Percentiles rank a stretch among this genome's conserved stretches.
phyloP scores from a whole-genome alignment of 2,113 vertebrate genomes.

The Elephas maximus region DNA sequence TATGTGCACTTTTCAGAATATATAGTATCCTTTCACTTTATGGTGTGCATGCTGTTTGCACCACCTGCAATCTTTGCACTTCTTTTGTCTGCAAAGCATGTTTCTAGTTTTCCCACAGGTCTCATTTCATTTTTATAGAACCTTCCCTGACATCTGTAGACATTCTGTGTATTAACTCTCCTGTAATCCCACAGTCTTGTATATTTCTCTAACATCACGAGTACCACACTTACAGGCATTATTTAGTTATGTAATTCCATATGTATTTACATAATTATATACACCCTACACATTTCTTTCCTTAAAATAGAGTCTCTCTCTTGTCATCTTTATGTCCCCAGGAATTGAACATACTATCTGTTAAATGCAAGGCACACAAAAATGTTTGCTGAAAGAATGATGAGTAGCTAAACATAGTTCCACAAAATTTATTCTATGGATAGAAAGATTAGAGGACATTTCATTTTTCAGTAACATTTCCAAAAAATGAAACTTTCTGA shows the following conservation, averaged over 20 bases:
- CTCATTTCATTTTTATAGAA: not conserved
- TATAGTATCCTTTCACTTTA: not conserved
- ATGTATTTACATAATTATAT: not conserved
- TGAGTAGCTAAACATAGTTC: not conserved
- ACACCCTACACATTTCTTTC: not conserved
- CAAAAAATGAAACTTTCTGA: not conserved
- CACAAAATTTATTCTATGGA: not conserved
- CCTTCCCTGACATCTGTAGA: not conserved
- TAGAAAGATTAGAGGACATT: slow-evolving; percentile 15
- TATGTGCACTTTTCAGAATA: not conserved
- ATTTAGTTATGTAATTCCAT: not conserved
- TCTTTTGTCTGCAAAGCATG: not conserved
- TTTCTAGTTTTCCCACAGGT: not conserved
- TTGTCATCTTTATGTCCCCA: not conserved
- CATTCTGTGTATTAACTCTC: not conserved
- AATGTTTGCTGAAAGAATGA: not conserved
- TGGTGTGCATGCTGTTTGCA: fast-evolving
- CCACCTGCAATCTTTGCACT: not conserved
- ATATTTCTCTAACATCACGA: not conserved
- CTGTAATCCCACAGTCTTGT: not conserved
- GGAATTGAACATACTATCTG: not conserved
- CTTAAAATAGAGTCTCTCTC: not conserved
- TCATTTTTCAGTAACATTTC: not conserved
- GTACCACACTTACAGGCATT: not conserved
- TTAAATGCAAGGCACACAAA: not conserved